Conservation (phyloP, 2,888 invertebrate genomes). For the Epistrophe eligans region DNA sequence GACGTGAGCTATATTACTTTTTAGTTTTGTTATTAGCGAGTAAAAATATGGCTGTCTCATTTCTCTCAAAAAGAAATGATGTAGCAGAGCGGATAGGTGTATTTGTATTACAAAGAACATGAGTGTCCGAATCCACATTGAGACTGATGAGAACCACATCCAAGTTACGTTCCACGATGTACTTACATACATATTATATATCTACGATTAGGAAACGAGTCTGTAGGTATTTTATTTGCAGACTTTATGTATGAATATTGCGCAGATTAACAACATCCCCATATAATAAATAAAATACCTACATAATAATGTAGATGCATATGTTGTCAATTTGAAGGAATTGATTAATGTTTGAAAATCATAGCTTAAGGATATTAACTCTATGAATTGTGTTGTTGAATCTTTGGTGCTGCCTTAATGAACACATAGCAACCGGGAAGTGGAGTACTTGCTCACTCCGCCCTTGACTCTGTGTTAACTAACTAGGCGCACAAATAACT, state of each 20-base stretch:
- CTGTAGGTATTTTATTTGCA: not conserved
- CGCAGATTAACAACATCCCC: not conserved
- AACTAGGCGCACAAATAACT: not conserved
- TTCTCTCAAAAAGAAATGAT: constrained; percentile 17
- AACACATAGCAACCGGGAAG: constrained; percentile 1
- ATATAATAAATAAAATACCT: not conserved
- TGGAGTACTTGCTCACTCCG: no score
- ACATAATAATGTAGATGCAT: not conserved
- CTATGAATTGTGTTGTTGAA: not conserved
- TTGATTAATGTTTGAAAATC: not conserved
- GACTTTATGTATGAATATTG: constrained; percentile 6
- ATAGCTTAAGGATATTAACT: not conserved
- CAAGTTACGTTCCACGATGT: not conserved
- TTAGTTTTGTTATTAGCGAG: not conserved
- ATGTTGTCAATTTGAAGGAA: not conserved
- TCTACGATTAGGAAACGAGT: not conserved
- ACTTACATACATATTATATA: not conserved
- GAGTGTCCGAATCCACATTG: not conserved
- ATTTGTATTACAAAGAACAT: constrained; percentile 13
- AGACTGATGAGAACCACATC: not conserved
- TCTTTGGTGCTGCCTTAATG: not conserved
- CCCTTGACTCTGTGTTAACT: not conserved
- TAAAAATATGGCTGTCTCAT: constrained; percentile 49
- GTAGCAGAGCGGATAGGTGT: not conserved
- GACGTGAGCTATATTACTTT: not conserved